phyloP scores from a whole-genome alignment of 1,140 invertebrate genomes.

The Drosophila arizonae region DNA sequence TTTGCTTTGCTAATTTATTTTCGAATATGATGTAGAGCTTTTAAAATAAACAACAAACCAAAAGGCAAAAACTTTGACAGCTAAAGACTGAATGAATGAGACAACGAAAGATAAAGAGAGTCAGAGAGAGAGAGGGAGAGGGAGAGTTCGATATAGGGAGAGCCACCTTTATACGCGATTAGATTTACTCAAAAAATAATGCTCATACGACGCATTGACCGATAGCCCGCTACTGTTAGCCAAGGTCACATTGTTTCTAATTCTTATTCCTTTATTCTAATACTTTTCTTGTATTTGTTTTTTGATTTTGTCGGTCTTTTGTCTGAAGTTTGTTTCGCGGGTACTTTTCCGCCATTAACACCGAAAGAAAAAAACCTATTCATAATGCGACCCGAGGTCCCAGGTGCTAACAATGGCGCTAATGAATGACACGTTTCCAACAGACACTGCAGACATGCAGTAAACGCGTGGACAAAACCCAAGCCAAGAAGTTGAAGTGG shows the following conservation, averaged over 20 bases:
- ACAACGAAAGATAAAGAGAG: neutral
- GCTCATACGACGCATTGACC: conserved; percentile 60
- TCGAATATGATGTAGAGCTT: conserved; percentile 80
- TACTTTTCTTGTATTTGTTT: conserved; percentile 2
- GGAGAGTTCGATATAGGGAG: neutral
- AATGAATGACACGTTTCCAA: conserved; percentile 71
- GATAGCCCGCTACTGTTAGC: conserved; percentile 42
- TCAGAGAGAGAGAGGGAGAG: neutral
- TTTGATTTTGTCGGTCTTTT: conserved; percentile 2
- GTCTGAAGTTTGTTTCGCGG: conserved; percentile 1
- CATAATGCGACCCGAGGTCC: conserved; percentile 16
- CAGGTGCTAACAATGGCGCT: conserved; percentile 71
- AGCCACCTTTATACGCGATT: conserved; percentile 12
- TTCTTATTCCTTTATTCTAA: conserved; percentile 3
- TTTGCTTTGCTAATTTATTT: conserved; percentile 79
- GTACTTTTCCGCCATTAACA: conserved; percentile 69
- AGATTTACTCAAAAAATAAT: conserved; percentile 35
- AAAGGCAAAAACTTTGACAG: conserved; percentile 44
- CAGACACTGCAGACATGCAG: conserved; percentile 53
- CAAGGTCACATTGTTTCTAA: conserved; percentile 47
- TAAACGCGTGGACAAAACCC: conserved; percentile 55
- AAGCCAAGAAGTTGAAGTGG: neutral
- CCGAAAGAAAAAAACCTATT: conserved; percentile 5
- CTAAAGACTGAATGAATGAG: conserved; percentile 12
- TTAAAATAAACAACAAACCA: conserved; percentile 69